Percentiles rank a stretch among this genome's conserved stretches.
Conservation (phyloP, 2,113 vertebrate genomes). For the Phalacrocorax brasilianus region DNA sequence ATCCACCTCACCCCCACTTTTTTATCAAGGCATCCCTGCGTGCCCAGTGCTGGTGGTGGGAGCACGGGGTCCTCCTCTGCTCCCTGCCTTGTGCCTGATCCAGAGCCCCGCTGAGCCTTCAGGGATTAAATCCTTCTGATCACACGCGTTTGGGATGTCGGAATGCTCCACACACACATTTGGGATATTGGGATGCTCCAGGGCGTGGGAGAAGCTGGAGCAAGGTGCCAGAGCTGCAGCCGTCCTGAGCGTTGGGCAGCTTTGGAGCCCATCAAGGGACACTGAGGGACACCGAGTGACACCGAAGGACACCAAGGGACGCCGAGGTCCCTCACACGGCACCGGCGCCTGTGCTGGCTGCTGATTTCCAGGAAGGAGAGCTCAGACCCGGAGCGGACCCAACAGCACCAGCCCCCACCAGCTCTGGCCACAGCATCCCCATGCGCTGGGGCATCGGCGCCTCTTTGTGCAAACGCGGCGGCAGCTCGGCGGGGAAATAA, state of each 20-base stretch:
- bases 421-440: background rate
- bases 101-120: background rate
- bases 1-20: background rate
- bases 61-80: background rate
- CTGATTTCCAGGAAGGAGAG: background rate
- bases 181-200: background rate
- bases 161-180: background rate
- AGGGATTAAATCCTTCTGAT: background rate
- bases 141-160: background rate
- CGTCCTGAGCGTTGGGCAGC: rapidly evolving
- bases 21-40: background rate
- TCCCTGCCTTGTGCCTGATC: rapidly evolving
- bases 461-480: background rate
- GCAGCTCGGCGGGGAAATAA: background rate
- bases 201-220: background rate
- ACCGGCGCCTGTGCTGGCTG: background rate
- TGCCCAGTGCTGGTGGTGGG: background rate
- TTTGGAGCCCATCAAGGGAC: background rate
- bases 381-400: background rate
- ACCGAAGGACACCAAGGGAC: background rate
- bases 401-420: rapidly evolving
- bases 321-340: rapidly evolving
- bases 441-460: background rate
- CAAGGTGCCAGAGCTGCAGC: background rate
- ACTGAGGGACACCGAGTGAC: background rate